These are phyloP conservation scores for Loripinus fragilis DNA, from an alignment of 2,888 invertebrate species.

Conservation along the genomic window DNA sequence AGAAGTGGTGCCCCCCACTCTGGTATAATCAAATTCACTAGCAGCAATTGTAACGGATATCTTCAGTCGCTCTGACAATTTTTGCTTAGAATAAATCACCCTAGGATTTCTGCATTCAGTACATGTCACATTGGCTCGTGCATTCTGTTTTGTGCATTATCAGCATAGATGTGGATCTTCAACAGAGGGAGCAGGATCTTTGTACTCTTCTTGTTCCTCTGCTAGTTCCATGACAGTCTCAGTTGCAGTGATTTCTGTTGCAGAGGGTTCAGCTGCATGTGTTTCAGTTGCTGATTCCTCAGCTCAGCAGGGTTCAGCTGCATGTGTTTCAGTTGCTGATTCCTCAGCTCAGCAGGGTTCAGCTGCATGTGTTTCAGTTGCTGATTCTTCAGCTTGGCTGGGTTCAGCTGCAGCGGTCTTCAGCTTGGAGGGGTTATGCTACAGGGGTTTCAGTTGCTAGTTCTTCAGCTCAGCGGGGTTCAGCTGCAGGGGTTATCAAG, in stretches of 20 bases:
- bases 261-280: background rate
- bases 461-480: background rate
- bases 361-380: background rate
- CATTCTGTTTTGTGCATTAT: constrained; percentile 23
- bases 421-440: background rate
- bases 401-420: background rate
- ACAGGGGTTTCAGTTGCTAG: background rate
- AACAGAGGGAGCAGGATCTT: background rate
- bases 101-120: constrained; percentile 18
- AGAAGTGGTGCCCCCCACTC: constrained; percentile 16
- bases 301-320: background rate
- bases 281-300: background rate
- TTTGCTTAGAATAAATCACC: background rate
- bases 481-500: constrained; percentile 3
- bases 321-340: background rate
- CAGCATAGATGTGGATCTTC: constrained; percentile 1
- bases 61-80: background rate
- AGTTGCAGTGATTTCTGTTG: background rate
- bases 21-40: constrained; percentile 9
- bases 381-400: background rate
- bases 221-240: background rate
- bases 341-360: background rate
- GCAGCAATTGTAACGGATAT: background rate
- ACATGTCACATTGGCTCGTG: constrained; percentile 10
- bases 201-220: background rate